Evolutionary conservation across 2,113 vertebrate genomes (phyloP).

Genomic region (Tonatia bakeri): DNA sequence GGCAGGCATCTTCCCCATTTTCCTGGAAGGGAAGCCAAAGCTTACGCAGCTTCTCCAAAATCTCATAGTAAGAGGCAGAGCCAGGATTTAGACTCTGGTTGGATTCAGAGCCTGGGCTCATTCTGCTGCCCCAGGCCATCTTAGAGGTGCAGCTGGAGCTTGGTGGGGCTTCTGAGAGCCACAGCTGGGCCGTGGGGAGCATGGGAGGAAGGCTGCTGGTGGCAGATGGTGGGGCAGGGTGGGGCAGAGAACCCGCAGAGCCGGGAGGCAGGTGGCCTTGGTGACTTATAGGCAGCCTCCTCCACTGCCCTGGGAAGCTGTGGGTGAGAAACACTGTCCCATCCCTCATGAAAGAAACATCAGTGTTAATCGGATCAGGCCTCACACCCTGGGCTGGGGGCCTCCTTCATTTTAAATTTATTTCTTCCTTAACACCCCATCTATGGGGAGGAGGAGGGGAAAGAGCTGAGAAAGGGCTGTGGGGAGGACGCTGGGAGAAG

Average conservation of each 20-base stretch:
- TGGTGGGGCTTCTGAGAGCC: not conserved
- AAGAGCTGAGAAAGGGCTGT: not conserved
- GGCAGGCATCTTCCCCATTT: fast-evolving
- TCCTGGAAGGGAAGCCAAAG: not conserved
- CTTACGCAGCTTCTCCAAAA: not conserved
- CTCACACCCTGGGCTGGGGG: not conserved
- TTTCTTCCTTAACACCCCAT: slow-evolving; percentile 45
- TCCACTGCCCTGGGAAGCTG: slow-evolving; percentile 43
- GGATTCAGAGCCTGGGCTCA: not conserved
- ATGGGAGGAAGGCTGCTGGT: not conserved
- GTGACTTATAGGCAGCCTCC: slow-evolving; percentile 48
- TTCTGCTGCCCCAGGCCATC: not conserved
- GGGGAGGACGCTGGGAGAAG: fast-evolving
- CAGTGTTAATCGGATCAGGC: slow-evolving; percentile 65
- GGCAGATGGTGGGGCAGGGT: not conserved
- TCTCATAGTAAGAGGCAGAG: not conserved
- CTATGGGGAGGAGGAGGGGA: not conserved
- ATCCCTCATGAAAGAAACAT: slow-evolving; percentile 82
- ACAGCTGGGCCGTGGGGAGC: not conserved
- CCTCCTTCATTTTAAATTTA: slow-evolving; percentile 75
- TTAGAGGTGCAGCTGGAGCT: not conserved
- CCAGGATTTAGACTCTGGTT: not conserved
- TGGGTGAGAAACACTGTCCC: slow-evolving; percentile 46
- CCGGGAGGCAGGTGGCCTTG: not conserved
- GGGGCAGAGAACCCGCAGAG: not conserved